phyloP scores from a whole-genome alignment of 2,797 vertebrate species.

The Pipistrellus pipistrellus region DNA sequence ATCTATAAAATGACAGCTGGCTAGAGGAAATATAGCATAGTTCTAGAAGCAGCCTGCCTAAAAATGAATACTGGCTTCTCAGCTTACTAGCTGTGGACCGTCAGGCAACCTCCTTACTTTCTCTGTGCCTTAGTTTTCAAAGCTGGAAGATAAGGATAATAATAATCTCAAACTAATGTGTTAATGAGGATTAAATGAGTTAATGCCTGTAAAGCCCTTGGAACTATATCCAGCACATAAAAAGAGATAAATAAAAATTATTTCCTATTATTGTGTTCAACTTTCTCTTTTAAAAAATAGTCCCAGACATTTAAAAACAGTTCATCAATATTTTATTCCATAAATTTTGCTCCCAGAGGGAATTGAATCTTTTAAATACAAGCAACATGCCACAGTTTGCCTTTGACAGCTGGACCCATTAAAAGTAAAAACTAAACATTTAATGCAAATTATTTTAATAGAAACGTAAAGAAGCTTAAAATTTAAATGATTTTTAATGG shows the following conservation, averaged over 20 bases:
- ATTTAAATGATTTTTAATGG: not conserved
- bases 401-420: not conserved
- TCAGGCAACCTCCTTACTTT: not conserved
- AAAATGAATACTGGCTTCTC: not conserved
- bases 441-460: not conserved
- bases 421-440: not conserved
- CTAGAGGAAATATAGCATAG: not conserved
- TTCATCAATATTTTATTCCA: slow-evolving; percentile 16
- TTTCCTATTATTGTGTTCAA: not conserved
- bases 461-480: not conserved
- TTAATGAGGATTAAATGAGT: not conserved
- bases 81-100: not conserved
- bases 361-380: slow-evolving; percentile 30
- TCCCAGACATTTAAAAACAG: not conserved
- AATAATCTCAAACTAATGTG: not conserved
- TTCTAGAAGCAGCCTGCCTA: not conserved
- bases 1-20: slow-evolving; percentile 3
- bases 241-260: slow-evolving; percentile 26
- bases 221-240: not conserved
- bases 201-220: not conserved
- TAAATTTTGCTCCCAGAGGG: not conserved
- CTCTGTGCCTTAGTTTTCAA: not conserved
- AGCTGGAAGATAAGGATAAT: not conserved
- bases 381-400: not conserved
- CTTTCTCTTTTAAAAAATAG: slow-evolving; percentile 3